These are phyloP conservation scores for Lymantria dispar DNA, from an alignment of 2,888 invertebrate genomes.

Conservation along the genomic window DNA sequence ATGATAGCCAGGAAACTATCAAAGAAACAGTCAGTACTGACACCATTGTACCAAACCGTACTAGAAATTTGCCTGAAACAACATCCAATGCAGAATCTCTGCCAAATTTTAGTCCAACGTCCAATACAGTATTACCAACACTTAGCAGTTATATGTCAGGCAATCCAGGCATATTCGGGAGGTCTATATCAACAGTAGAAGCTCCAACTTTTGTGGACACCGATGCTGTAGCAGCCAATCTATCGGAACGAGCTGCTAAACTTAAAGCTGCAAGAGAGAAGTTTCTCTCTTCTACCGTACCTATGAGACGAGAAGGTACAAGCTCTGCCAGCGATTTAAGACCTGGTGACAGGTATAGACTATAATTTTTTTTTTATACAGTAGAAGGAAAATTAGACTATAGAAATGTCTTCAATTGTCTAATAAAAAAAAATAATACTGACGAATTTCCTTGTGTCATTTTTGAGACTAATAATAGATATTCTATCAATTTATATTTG, in stretches of 20 bases:
- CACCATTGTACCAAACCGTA: constrained; percentile 60
- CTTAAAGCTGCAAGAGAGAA: constrained; percentile 87
- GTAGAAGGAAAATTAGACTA: too few relatives aligned
- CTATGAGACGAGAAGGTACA: constrained; percentile 70
- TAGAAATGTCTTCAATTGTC: too few relatives aligned
- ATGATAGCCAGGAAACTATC: constrained; percentile 63
- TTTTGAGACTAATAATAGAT: too few relatives aligned
- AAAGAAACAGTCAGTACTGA: constrained; percentile 58
- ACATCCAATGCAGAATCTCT: constrained; percentile 30
- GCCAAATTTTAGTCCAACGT: constrained; percentile 56
- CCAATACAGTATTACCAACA: constrained; percentile 57
- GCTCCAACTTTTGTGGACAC: constrained; percentile 41
- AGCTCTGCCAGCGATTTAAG: constrained; percentile 71
- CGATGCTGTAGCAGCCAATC: constrained; percentile 49
- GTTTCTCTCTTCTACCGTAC: constrained; percentile 82
- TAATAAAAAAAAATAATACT: too few relatives aligned
- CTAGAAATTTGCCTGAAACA: constrained; percentile 40
- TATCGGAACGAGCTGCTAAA: constrained; percentile 81
- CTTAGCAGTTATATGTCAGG: constrained; percentile 55
- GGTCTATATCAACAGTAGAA: constrained; percentile 61
- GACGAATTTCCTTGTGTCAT: too few relatives aligned
- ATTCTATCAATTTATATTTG: too few relatives aligned
- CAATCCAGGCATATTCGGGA: constrained; percentile 49
- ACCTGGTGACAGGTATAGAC: constrained; percentile 63
- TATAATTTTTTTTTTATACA: background rate